Percentiles rank a stretch among this genome's conserved stretches.
phyloP scores from a whole-genome alignment of 2,797 vertebrate species.

The Xyrichtys novacula region DNA sequence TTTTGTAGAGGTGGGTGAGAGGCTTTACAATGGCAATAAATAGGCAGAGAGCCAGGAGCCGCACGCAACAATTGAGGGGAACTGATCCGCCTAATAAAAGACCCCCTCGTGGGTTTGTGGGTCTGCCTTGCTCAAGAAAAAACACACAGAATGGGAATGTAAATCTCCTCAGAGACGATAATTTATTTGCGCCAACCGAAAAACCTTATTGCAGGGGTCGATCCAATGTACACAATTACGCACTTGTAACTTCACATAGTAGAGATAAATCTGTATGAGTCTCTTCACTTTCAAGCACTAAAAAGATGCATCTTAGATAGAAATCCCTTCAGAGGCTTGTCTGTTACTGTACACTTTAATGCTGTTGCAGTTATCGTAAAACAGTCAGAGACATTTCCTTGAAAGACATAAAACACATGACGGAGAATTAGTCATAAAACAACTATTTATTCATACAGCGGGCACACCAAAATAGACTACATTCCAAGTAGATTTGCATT shows the following conservation, averaged over 20 bases:
- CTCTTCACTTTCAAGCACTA: not conserved
- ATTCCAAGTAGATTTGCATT: not conserved
- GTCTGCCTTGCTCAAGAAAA: constrained; percentile 35
- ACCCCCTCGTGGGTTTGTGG: constrained; percentile 39
- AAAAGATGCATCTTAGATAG: constrained; percentile 9
- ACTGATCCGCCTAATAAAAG: constrained; percentile 58
- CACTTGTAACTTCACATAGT: not conserved
- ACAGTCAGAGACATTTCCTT: constrained; percentile 15
- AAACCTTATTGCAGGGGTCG: constrained; percentile 15
- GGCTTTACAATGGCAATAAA: constrained; percentile 73
- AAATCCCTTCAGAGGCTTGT: constrained; percentile 26
- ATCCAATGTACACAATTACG: not conserved
- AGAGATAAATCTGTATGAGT: not conserved
- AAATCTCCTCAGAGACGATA: constrained; percentile 16
- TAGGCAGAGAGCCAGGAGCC: constrained; percentile 56
- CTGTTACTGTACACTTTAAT: too few species aligned
- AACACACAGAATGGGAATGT: constrained; percentile 27
- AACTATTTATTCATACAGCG: not conserved
- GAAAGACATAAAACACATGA: not conserved
- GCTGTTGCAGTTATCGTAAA: constrained; percentile 39
- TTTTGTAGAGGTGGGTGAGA: constrained; percentile 51
- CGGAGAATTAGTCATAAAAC: not conserved
- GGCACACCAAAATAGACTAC: not conserved
- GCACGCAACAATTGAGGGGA: constrained; percentile 60
- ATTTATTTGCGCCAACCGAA: not conserved